A percentile compares a stretch with the other conserved stretches of the same genome.
Evolutionary conservation across 2,888 invertebrate genomes (phyloP).

Genomic region (Drosophila planitibia): DNA sequence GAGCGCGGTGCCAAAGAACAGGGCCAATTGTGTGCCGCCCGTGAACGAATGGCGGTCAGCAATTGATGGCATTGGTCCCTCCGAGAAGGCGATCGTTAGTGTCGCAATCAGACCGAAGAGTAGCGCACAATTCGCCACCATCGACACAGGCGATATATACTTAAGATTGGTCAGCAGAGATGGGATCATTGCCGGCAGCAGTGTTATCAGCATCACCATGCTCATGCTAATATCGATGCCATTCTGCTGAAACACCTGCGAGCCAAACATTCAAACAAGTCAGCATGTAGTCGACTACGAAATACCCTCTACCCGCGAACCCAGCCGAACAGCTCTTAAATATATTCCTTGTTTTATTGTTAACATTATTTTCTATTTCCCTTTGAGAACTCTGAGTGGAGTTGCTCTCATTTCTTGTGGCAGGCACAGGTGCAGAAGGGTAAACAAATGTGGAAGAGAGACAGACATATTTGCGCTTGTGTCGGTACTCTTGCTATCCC

Average conservation of each 20-base stretch:
- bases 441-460: neutral
- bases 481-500: neutral
- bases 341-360: neutral
- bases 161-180: conserved; percentile 83
- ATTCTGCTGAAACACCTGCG: conserved; percentile 86
- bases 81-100: conserved; percentile 90
- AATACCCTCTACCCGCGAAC: neutral
- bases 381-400: no score
- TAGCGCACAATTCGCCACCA: conserved; percentile 90
- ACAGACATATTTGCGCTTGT: neutral
- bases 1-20: conserved; percentile 98
- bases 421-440: no score
- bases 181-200: conserved; percentile 82
- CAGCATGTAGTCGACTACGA: neutral
- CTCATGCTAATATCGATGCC: conserved; percentile 74
- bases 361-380: no score
- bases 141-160: conserved; percentile 89
- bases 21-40: conserved; percentile 88
- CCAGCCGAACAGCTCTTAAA: neutral
- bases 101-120: conserved; percentile 91
- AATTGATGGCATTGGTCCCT: conserved; percentile 89
- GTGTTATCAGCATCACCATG: conserved; percentile 76
- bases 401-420: neutral
- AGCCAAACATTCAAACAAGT: neutral
- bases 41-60: conserved; percentile 88